These are phyloP conservation scores for Teleopsis dalmanni DNA, from an alignment of 1,140 invertebrate genomes.

Conservation along the genomic window DNA sequence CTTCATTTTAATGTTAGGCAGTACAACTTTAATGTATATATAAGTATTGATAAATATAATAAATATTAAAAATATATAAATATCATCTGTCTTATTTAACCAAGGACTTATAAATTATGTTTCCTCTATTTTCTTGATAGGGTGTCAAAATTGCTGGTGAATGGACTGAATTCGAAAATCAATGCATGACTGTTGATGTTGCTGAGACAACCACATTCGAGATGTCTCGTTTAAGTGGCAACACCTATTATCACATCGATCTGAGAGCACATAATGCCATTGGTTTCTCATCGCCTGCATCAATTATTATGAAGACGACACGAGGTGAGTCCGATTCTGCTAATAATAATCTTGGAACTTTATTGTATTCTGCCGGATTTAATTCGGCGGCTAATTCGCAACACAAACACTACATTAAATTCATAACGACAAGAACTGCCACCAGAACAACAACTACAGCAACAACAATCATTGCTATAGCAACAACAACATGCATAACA, in stretches of 20 bases:
- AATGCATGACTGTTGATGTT: constrained; percentile 53
- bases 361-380: constrained; percentile 43
- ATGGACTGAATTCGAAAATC: constrained; percentile 54
- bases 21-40: no score
- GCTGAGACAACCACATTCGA: constrained; percentile 55
- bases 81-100: no score
- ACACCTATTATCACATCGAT: constrained; percentile 75
- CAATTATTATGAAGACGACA: constrained; percentile 71
- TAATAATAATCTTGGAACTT: constrained; percentile 44
- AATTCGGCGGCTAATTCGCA: constrained; percentile 40
- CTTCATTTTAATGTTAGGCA: no score
- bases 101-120: background rate
- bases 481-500: constrained; percentile 39
- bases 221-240: constrained; percentile 59
- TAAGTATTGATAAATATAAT: no score
- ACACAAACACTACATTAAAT: constrained; percentile 24
- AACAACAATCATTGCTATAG: constrained; percentile 15
- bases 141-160: constrained; percentile 52
- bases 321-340: constrained; percentile 64
- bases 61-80: no score
- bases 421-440: constrained; percentile 24
- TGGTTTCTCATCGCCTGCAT: constrained; percentile 66
- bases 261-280: constrained; percentile 77
- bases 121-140: constrained; percentile 27
- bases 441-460: constrained; percentile 28